Conservation (phyloP, 2,797 vertebrate species). For the Acrocephalus scirpaceus region DNA sequence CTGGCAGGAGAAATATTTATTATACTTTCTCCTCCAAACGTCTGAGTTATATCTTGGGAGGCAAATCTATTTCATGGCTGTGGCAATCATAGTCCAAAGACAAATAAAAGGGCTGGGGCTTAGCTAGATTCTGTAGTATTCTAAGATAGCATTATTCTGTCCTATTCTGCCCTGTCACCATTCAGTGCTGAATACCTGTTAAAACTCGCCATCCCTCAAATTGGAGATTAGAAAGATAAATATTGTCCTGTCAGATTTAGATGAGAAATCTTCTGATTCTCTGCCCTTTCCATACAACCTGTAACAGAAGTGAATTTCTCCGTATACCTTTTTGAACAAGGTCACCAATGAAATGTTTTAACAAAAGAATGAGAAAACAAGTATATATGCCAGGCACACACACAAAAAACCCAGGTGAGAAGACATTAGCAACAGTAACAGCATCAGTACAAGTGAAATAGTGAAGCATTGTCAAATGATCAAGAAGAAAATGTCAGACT, state of each 20-base stretch:
- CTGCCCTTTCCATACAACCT: neutral
- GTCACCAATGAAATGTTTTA: neutral
- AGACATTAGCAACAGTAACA: neutral
- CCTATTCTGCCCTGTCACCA: neutral
- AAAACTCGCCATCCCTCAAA: neutral
- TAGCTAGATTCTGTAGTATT: neutral
- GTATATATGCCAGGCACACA: neutral
- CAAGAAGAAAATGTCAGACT: neutral
- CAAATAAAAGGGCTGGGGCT: neutral
- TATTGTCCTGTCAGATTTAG: neutral
- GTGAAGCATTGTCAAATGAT: neutral
- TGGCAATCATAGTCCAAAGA: neutral
- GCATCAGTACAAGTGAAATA: neutral
- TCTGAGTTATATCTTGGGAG: neutral
- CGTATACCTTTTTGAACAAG: neutral
- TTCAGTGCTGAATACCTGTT: neutral
- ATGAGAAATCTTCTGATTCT: neutral
- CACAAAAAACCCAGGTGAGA: neutral
- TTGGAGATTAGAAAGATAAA: neutral
- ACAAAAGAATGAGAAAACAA: neutral
- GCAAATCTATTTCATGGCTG: neutral
- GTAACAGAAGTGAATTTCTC: neutral
- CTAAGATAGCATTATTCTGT: neutral
- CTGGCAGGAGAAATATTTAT: neutral
- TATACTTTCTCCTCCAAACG: neutral